These are phyloP conservation scores for Parus major DNA, from an alignment of 2,113 vertebrate genomes.

Conservation along the genomic window DNA sequence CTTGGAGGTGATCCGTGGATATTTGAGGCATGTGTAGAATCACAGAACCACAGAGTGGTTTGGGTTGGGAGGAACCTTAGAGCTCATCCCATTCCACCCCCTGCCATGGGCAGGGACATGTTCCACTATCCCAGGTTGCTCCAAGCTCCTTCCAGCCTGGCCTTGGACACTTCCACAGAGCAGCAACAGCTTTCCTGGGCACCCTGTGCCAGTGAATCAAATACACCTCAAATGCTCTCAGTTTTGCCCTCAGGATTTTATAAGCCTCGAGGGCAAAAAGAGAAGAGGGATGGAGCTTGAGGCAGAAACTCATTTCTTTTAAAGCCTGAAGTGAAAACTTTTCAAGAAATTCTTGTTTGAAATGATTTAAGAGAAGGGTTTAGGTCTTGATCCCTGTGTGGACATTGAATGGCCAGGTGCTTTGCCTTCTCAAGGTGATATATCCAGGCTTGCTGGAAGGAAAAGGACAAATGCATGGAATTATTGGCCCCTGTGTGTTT, in stretches of 20 bases:
- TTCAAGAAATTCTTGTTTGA: neutral
- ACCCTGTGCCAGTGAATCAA: neutral
- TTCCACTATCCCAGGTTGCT: accelerated
- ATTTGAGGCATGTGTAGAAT: neutral
- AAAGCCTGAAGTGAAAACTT: neutral
- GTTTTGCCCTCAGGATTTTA: neutral
- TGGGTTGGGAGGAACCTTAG: neutral
- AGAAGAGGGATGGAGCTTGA: neutral
- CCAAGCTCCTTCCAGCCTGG: accelerated
- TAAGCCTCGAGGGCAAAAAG: too few species aligned
- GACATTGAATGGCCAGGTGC: neutral
- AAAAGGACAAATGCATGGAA: neutral
- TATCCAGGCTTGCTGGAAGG: neutral
- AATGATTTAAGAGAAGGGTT: neutral
- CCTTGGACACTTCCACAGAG: neutral
- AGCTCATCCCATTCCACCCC: accelerated
- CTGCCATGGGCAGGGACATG: neutral
- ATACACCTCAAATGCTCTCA: neutral
- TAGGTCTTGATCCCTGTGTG: neutral
- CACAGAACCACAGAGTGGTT: neutral
- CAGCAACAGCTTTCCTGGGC: neutral
- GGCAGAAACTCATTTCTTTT: neutral
- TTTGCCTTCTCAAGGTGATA: neutral
- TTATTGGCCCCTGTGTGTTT: too few species aligned
- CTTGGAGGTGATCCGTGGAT: neutral